Conservation (phyloP, 1,140 invertebrate genomes). For the Danaus melanippus region DNA sequence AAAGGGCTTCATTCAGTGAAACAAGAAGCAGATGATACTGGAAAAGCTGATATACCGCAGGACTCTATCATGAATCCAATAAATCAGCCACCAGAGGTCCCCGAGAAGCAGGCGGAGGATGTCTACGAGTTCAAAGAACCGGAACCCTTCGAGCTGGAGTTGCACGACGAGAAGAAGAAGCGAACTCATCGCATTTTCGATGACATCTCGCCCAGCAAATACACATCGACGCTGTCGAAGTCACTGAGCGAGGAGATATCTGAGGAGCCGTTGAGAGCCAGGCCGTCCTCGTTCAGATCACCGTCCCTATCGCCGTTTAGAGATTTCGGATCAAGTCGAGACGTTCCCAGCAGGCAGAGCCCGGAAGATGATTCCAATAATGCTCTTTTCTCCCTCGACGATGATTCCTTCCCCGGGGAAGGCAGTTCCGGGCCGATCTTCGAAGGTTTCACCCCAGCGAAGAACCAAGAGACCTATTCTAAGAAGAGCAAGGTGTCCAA, state of each 20-base stretch:
- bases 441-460: conserved; percentile 69
- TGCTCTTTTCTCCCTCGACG: conserved; percentile 73
- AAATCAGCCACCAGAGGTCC: conserved; percentile 34
- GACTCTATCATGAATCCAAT: conserved; percentile 31
- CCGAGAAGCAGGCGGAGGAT: conserved; percentile 76
- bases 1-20: conserved; percentile 79
- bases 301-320: conserved; percentile 64
- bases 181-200: conserved; percentile 73
- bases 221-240: conserved; percentile 58
- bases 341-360: conserved; percentile 36
- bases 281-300: conserved; percentile 52
- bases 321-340: conserved; percentile 50
- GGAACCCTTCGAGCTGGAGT: conserved; percentile 87
- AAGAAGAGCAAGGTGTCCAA: conserved; percentile 70
- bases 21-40: conserved; percentile 52
- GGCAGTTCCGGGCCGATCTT: conserved; percentile 65
- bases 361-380: conserved; percentile 74
- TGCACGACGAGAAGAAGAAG: conserved; percentile 77
- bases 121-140: conserved; percentile 93
- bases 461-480: conserved; percentile 70
- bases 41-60: conserved; percentile 60
- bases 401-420: conserved; percentile 72
- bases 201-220: conserved; percentile 69
- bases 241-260: conserved; percentile 64
- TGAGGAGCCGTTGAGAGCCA: conserved; percentile 44